phyloP scores from a whole-genome alignment of 2,888 invertebrate genomes.

The Torymus texanus region DNA sequence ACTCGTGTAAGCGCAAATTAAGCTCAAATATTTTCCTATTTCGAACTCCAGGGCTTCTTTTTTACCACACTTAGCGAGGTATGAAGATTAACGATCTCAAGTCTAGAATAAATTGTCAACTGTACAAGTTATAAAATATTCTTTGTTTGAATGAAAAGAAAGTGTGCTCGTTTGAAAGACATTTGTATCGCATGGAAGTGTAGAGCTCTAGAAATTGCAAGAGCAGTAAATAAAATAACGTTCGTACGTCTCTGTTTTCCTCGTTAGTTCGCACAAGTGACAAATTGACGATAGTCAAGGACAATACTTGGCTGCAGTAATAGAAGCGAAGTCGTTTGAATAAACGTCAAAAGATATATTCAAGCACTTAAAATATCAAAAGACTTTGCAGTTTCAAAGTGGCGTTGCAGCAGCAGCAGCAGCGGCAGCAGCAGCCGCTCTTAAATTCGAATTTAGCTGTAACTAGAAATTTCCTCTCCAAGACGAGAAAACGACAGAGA shows the following conservation, averaged over 20 bases:
- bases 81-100: too few relatives aligned
- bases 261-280: neutral
- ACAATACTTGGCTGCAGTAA: neutral
- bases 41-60: neutral
- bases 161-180: too few relatives aligned
- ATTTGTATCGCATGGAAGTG: too few relatives aligned
- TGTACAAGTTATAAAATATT: too few relatives aligned
- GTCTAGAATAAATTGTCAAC: too few relatives aligned
- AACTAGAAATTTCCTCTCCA: constrained; percentile 8
- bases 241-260: too few relatives aligned
- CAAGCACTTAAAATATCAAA: constrained; percentile 18
- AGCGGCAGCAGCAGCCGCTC: neutral
- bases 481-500: neutral
- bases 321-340: neutral
- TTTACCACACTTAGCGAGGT: too few relatives aligned
- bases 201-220: too few relatives aligned
- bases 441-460: constrained; percentile 6
- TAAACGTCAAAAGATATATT: constrained; percentile 10
- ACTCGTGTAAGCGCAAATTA: constrained; percentile 9
- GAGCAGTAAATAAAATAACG: too few relatives aligned
- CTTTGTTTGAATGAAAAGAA: too few relatives aligned
- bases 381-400: neutral
- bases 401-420: neutral
- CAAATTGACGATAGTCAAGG: neutral
- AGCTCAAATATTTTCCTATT: constrained; percentile 20